phyloP scores from a whole-genome alignment of 2,797 vertebrate genomes.

The Taeniopygia guttata region DNA sequence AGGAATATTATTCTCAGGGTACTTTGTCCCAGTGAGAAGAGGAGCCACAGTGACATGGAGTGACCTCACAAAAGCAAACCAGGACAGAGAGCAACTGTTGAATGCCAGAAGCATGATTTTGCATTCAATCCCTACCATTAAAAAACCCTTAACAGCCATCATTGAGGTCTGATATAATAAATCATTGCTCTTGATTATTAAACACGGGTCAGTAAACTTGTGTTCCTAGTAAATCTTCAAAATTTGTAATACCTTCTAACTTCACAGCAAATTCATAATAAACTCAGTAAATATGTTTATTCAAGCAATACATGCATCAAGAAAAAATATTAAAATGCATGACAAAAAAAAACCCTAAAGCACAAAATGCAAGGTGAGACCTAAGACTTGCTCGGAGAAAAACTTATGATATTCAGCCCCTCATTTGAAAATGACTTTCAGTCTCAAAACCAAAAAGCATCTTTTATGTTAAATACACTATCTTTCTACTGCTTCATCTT shows the following conservation, averaged over 20 bases:
- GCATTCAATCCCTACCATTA: conserved; percentile 19
- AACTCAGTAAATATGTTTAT: conserved; percentile 10
- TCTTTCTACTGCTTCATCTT: not conserved
- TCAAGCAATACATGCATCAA: conserved; percentile 34
- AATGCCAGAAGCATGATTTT: conserved; percentile 42
- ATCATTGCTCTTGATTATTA: conserved; percentile 58
- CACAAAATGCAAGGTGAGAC: not conserved
- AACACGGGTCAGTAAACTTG: conserved; percentile 43
- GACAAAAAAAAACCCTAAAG: not conserved
- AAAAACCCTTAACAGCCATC: not conserved
- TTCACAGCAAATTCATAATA: not conserved
- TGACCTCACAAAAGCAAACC: conserved; percentile 44
- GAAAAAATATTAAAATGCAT: not conserved
- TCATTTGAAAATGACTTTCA: not conserved
- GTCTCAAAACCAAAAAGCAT: not conserved
- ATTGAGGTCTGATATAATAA: conserved; percentile 42
- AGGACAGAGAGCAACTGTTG: not conserved
- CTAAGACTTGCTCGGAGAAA: not conserved
- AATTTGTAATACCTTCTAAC: conserved; percentile 14
- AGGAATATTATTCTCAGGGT: conserved; percentile 35
- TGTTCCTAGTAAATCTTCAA: not conserved
- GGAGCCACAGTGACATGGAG: not conserved
- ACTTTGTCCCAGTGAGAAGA: not conserved
- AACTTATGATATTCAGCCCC: not conserved
- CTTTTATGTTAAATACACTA: not conserved